Evolutionary conservation across 30 jellyfish, hydroid and myxozoan genomes (phyloP).

Genomic region (Aurelia sp.): DNA sequence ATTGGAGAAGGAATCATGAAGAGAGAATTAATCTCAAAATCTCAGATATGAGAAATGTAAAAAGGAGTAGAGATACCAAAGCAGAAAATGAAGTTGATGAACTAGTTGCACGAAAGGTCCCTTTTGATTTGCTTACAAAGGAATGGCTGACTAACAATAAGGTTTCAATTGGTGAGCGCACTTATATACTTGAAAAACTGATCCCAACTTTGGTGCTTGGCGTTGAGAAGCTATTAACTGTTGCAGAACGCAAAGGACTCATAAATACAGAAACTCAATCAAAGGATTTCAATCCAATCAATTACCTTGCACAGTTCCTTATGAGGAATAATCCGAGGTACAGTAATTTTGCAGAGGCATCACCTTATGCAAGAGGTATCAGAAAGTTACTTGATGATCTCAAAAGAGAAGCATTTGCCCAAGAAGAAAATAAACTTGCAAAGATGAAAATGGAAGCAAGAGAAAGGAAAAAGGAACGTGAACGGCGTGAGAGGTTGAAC

Average conservation of each 20-base stretch:
- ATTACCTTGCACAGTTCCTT: slow-evolving; percentile 82
- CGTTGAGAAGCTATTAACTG: slow-evolving; percentile 71
- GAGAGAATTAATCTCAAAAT: slow-evolving; percentile 44
- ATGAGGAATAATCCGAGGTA: slow-evolving; percentile 92
- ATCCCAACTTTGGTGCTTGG: slow-evolving; percentile 89
- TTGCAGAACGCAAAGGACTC: slow-evolving; percentile 48
- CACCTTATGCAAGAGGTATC: slow-evolving; percentile 84
- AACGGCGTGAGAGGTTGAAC: slow-evolving; percentile 48
- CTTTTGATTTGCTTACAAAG: slow-evolving; percentile 79
- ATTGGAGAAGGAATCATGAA: slow-evolving; percentile 83
- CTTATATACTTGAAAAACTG: slow-evolving; percentile 80
- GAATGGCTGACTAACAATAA: slow-evolving; percentile 74
- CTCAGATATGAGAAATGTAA: slow-evolving; percentile 27
- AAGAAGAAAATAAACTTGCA: slow-evolving; percentile 79
- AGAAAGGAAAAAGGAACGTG: slow-evolving; percentile 67
- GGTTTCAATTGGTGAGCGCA: slow-evolving; percentile 61
- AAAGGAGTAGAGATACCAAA: slow-evolving; percentile 52
- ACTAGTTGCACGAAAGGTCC: slow-evolving; percentile 76
- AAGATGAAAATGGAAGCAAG: slow-evolving; percentile 80
- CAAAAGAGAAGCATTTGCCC: slow-evolving; percentile 73
- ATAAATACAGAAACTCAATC: slow-evolving; percentile 43
- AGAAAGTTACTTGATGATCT: slow-evolving; percentile 73
- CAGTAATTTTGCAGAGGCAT: slow-evolving; percentile 85
- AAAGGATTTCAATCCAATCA: slow-evolving; percentile 80
- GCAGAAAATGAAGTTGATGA: slow-evolving; percentile 69